Base-by-base conservation (phyloP, 2,888 invertebrate species). In the Rhagonycha lutea region DNA sequence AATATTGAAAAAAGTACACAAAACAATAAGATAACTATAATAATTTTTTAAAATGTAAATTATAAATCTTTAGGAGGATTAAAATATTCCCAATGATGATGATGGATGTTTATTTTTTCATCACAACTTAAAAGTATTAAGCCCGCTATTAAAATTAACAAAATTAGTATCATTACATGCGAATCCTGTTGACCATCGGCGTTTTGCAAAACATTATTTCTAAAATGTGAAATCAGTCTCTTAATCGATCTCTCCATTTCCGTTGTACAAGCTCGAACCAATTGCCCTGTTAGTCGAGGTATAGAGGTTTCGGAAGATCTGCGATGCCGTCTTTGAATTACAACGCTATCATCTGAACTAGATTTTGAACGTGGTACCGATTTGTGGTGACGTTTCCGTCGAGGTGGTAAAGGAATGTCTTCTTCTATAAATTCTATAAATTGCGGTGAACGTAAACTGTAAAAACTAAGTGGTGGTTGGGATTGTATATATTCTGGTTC, bases 51-150 rank as follows among this genome's bases (percentile, higher is more conserved):
- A 24, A 24, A 65, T 23, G 26, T 26, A 28, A 62, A 72, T 84
- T 83, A 87, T 80, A 86, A 83, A 81, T 87, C 91, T 78, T 92
- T 92, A 9, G 95, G 95, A 11, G 95, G 95, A 88, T 95, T 95
- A 83, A 95, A 94, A 86, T 93, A 96, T 86, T 96, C 96, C 96
- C 96, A 96, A 83, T 95, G 95, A 86, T 95, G 94, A 82, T 94
- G 92, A 85, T 96, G 95, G 80, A 94, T 91, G 69, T 93, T 92
- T 73, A 93, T 91, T 78, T 89, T 89, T 69, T 89, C 89, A 78
- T 92, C 92, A 79, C 92, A 92, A 77, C 94, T 93, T 79, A 95
- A 90, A 87, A 96, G 90, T 78, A 96, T 91, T 76, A 96, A 89
- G 14, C 94, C 94, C 70, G 94, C 94, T 60, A 96, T 91, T 79